Evolutionary conservation across 2,888 invertebrate species (phyloP).

Genomic region (Dusona sp.): DNA sequence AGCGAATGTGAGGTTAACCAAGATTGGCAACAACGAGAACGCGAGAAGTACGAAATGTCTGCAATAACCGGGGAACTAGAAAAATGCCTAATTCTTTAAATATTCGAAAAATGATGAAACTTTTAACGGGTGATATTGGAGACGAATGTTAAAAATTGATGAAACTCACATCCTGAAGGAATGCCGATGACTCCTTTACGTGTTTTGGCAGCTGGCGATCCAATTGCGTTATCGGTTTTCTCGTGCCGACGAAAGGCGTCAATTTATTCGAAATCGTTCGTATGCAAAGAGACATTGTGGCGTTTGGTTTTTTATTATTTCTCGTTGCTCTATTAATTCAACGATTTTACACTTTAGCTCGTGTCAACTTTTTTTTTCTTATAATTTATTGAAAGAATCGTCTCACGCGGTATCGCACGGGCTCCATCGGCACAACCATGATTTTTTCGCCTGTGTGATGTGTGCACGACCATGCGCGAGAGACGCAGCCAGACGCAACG

Average conservation of each 20-base stretch:
- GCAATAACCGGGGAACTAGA: background rate
- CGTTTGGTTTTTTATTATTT: slow-evolving; percentile 53
- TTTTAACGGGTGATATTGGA: background rate
- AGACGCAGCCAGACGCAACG: background rate
- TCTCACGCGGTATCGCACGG: slow-evolving; percentile 46
- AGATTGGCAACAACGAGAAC: background rate
- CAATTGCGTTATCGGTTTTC: slow-evolving; percentile 86
- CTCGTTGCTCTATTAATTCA: slow-evolving; percentile 62
- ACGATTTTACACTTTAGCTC: slow-evolving; percentile 44
- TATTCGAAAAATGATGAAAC: background rate
- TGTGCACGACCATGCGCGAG: slow-evolving; percentile 46
- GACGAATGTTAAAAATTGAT: background rate
- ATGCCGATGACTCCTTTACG: slow-evolving; percentile 84
- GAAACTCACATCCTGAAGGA: slow-evolving; percentile 86
- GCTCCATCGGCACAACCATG: slow-evolving; percentile 50
- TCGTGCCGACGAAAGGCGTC: slow-evolving; percentile 86
- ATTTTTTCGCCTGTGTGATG: slow-evolving; percentile 29
- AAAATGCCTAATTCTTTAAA: background rate
- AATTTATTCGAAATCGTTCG: slow-evolving; percentile 87
- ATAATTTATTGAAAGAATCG: slow-evolving; percentile 30
- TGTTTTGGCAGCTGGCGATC: slow-evolving; percentile 85
- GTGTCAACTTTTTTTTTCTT: slow-evolving; percentile 26
- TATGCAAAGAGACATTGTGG: slow-evolving; percentile 87
- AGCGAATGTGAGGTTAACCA: slow-evolving; percentile 75
- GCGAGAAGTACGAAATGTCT: slow-evolving; percentile 52